A percentile compares a stretch with the other conserved stretches of the same genome.
Conservation (phyloP, 30 jellyfish, hydroid and myxozoan species). For the Catostylus mosaicus region DNA sequence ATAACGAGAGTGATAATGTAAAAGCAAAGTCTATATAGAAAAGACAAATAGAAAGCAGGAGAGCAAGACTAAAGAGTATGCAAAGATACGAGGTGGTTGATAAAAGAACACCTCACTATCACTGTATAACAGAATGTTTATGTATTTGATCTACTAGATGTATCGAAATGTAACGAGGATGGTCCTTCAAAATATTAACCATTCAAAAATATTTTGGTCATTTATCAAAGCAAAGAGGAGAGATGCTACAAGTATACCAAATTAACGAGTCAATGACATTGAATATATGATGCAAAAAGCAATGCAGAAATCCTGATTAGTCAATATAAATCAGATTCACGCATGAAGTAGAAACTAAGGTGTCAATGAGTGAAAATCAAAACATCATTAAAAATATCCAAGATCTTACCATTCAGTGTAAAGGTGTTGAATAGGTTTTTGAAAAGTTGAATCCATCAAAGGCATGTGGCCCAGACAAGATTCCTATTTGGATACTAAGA, state of each 20-base stretch:
- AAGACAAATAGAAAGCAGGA: conserved; percentile 30
- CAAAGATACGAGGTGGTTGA: conserved; percentile 30
- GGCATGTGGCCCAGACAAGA: conserved; percentile 63
- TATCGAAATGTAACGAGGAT: conserved; percentile 41
- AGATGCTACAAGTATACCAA: conserved; percentile 41
- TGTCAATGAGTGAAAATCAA: conserved; percentile 23
- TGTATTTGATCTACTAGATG: conserved; percentile 49
- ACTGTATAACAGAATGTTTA: conserved; percentile 44
- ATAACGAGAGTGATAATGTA: conserved; percentile 34
- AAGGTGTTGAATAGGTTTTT: conserved; percentile 54
- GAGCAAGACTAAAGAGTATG: conserved; percentile 43
- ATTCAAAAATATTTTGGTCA: conserved; percentile 36
- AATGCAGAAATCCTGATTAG: conserved; percentile 54
- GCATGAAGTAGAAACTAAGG: conserved; percentile 41
- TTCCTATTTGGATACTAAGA: conserved; percentile 47
- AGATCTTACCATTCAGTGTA: conserved; percentile 40
- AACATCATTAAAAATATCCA: conserved; percentile 27
- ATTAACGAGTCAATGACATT: conserved; percentile 9
- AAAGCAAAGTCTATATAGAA: conserved; percentile 37
- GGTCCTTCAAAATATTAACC: conserved; percentile 38
- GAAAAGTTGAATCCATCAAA: conserved; percentile 38
- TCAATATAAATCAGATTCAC: conserved; percentile 56
- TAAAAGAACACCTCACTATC: conserved; percentile 23
- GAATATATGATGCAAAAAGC: conserved; percentile 22
- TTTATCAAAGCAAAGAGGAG: conserved; percentile 26